Evolutionary conservation across 2,888 invertebrate genomes (phyloP), one percentile per base, ranked within the genome.

Genomic region (Cosmia pyralina): DNA sequence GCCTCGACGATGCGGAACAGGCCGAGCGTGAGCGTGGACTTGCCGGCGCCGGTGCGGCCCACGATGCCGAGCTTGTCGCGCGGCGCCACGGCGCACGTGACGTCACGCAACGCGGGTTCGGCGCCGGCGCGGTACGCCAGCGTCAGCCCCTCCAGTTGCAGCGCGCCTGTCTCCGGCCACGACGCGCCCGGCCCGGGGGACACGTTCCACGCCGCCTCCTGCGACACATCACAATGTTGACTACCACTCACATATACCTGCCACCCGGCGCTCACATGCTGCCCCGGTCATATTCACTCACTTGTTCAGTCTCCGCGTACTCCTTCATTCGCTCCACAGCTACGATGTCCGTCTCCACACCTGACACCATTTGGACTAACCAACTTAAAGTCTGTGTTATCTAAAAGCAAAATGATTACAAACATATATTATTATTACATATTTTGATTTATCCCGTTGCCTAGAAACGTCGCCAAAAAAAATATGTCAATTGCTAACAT

Each of bases 291-390:
- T 58, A 41, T 67, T 55, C 10, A 75, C 87, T 89, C 85, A 97
- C 97, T 91, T 97, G 98, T 69, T 97, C 96, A 0, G 98, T 98
- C 92, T 98, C 99, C 0, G 98, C 97, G 91, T 99, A 99, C 91
- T 99, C 99, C 91, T 99, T 99, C 89, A 99, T 98, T 91, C 99
- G 97, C 93, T 99, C 99, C 2, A 99, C 99, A 7, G 99, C 98
- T 1, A 99, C 99, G 85, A 99, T 99, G 92, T 99, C 99, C 0
- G 99, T 99, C 96, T 99, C 99, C 59, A 99, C 98, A 90, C 99
- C 99, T 2, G 99, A 98, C 0, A 98, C 98, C 98, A 99, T 99
- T 85, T 99, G 97, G 38, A 99, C 99, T 87, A 99, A 96, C 98
- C 99, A 99, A 94, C 99, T 99, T 58, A 99, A 96, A 0, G 98